Base-by-base conservation (phyloP, 2,888 invertebrate species). In the Helleia helle region DNA sequence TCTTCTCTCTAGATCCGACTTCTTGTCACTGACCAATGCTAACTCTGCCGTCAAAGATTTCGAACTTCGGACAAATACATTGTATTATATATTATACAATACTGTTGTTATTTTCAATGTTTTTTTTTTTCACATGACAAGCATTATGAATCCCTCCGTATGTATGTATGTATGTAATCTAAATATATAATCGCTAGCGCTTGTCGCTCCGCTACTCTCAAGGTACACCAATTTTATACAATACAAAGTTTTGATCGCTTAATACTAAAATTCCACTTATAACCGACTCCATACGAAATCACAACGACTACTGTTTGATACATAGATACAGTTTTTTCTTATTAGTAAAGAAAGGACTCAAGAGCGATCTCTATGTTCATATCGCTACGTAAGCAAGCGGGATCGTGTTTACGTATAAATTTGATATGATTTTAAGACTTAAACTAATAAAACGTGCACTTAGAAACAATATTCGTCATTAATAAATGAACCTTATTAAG, bases 31-130 rank as follows among this genome's bases (percentile, higher is more conserved):
- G 48, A 95, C 90, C 58, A 95, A 71, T 55, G 93, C 91, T 46
- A 97, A 88, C 87, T 97, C 96, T 57, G 96, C 92, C 66, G 93
- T 89, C 9, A 97, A 88, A 39, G 94, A 90, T 62, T 95, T 94
- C 58, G 96, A 86, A 64, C 96, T 95, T 64, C 92, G 92, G 49
- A 95, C 92, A 63, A n/a, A n/a, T n/a, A n/a, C n/a, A n/a, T n/a
- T n/a, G n/a, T n/a, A n/a, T n/a, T n/a, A n/a, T n/a, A n/a, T n/a
- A n/a, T n/a, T n/a, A n/a, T n/a, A n/a, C n/a, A n/a, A n/a, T n/a
- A n/a, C n/a, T n/a, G n/a, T n/a, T n/a, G n/a, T n/a, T n/a, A n/a
- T n/a, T n/a, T n/a, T n/a, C n/a, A n/a, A n/a, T n/a, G n/a, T n/a
- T n/a, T n/a, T n/a, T n/a, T n/a, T n/a, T n/a, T n/a, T n/a, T n/a